Evolutionary conservation across 2,888 invertebrate genomes (phyloP).

Genomic region (Gisinianus flammeolus): DNA sequence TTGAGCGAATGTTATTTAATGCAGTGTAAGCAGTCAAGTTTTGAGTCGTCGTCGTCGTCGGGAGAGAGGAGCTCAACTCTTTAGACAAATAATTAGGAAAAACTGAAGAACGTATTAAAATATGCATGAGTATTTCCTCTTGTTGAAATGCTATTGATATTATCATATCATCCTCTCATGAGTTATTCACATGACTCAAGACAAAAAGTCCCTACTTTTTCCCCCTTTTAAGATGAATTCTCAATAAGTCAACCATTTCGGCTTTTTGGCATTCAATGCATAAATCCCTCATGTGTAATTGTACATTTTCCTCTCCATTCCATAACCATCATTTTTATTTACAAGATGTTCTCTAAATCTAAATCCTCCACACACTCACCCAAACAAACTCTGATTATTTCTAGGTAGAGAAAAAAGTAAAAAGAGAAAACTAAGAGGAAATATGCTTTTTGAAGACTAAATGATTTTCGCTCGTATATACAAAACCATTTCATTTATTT

Average conservation of each 20-base stretch:
- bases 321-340: too few species aligned
- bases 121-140: slow-evolving; percentile 10
- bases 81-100: slow-evolving; percentile 23
- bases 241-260: not conserved
- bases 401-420: too few species aligned
- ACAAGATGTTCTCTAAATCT: too few species aligned
- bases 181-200: slow-evolving; percentile 16
- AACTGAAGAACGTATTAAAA: slow-evolving; percentile 25
- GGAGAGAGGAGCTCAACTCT: slow-evolving; percentile 15
- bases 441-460: too few species aligned
- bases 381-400: too few species aligned
- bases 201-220: not conserved
- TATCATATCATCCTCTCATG: slow-evolving; percentile 18
- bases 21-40: not conserved
- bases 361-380: too few species aligned
- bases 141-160: slow-evolving; percentile 21
- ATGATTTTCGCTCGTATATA: too few species aligned
- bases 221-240: not conserved
- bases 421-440: too few species aligned
- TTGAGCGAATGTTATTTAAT: slow-evolving; percentile 12
- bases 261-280: not conserved
- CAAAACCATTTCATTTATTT: too few species aligned
- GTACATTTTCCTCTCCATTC: too few species aligned
- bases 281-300: too few species aligned
- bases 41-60: not conserved